These are phyloP conservation scores for Drosophila sordidula DNA, from an alignment of 2,888 invertebrate species.

Conservation along the genomic window DNA sequence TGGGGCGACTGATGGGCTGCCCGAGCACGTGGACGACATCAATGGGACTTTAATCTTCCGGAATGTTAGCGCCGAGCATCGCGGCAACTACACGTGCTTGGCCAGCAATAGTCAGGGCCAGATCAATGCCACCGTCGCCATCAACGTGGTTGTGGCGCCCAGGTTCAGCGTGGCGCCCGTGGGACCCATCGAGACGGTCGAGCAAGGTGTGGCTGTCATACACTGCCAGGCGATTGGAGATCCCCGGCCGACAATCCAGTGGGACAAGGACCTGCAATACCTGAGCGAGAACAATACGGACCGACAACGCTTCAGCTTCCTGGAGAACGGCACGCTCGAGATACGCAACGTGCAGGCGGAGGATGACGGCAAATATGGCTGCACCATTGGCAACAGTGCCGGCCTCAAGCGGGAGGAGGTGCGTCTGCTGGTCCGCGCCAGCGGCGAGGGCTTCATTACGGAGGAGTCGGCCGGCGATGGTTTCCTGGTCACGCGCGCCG, in stretches of 20 bases:
- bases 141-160: constrained; percentile 95
- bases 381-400: constrained; percentile 97
- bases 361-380: constrained; percentile 95
- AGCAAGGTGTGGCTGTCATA: constrained; percentile 90
- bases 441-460: constrained; percentile 85
- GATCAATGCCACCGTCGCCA: constrained; percentile 92
- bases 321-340: constrained; percentile 93
- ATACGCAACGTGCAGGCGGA: constrained; percentile 90
- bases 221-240: constrained; percentile 95
- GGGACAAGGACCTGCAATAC: constrained; percentile 93
- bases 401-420: constrained; percentile 94
- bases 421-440: constrained; percentile 90
- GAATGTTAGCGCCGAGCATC: constrained; percentile 90
- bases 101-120: constrained; percentile 91
- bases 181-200: constrained; percentile 91
- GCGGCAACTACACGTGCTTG: constrained; percentile 94
- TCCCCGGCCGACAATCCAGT: constrained; percentile 94
- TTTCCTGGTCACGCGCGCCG: constrained; percentile 93
- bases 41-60: constrained; percentile 95
- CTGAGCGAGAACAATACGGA: constrained; percentile 85
- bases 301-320: constrained; percentile 87
- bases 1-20: constrained; percentile 87
- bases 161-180: constrained; percentile 91
- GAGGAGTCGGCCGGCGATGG: constrained; percentile 87
- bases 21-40: constrained; percentile 91